A percentile compares a stretch with the other conserved stretches of the same genome.
These are phyloP conservation scores for Harpagus bidentatus DNA, from an alignment of 2,113 vertebrate genomes.

Conservation along the genomic window DNA sequence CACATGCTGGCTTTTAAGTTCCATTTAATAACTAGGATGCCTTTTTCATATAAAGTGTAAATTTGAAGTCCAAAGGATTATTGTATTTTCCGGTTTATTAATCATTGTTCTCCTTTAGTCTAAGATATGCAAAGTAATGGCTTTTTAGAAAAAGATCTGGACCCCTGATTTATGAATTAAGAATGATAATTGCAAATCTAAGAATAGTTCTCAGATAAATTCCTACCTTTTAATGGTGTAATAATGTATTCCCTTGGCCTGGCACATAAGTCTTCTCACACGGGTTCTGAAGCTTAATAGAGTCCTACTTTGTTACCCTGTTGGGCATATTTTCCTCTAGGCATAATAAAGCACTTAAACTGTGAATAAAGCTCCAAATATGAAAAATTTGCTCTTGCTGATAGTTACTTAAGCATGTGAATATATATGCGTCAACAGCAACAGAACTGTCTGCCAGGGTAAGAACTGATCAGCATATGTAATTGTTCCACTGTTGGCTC, in stretches of 20 bases:
- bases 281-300: neutral
- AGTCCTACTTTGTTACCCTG: neutral
- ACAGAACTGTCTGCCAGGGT: neutral
- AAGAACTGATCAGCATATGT: neutral
- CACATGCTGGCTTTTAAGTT: neutral
- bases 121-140: neutral
- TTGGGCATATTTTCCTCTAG: neutral
- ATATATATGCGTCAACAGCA: neutral
- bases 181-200: neutral
- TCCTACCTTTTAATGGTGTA: neutral
- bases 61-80: neutral
- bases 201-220: neutral
- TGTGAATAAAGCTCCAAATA: neutral
- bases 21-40: neutral
- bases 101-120: neutral
- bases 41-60: neutral
- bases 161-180: neutral
- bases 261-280: neutral
- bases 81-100: neutral
- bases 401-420: neutral
- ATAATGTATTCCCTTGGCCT: neutral
- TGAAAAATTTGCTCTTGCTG: neutral
- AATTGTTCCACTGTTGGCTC: neutral
- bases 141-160: neutral
- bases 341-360: neutral